Conservation (phyloP, 2,797 vertebrate genomes). For the Alca torda region DNA sequence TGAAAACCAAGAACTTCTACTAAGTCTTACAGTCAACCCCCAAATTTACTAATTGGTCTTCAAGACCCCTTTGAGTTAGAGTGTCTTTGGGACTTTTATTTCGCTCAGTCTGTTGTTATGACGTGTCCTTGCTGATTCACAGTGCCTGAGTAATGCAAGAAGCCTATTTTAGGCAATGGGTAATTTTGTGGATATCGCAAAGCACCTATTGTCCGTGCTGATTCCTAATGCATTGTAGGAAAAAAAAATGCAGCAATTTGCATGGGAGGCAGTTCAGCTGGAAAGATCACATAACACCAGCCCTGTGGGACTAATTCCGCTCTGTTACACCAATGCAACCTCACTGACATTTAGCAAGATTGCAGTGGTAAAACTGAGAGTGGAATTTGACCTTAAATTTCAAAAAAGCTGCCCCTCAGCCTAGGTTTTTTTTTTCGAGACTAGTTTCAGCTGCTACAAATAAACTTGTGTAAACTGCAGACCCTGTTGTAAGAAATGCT, state of each 20-base stretch:
- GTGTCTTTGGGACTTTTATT: background rate
- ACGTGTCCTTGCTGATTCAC: background rate
- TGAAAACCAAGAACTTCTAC: background rate
- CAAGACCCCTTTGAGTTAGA: background rate
- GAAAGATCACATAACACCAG: background rate
- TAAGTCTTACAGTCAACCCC: background rate
- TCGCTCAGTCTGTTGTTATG: background rate
- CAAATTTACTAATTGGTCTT: background rate
- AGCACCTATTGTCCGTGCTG: background rate
- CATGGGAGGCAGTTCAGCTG: slow-evolving; percentile 18
- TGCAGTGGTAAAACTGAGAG: background rate
- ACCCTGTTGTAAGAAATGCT: background rate
- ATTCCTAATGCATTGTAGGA: background rate
- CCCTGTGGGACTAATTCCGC: background rate
- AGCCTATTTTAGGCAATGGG: background rate
- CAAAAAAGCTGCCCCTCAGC: background rate
- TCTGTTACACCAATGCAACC: background rate
- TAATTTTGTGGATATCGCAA: background rate
- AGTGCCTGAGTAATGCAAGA: background rate
- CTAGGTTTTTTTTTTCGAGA: background rate
- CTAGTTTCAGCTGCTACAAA: slow-evolving; percentile 20
- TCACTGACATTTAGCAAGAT: background rate
- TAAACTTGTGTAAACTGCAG: slow-evolving; percentile 15
- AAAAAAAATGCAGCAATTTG: slow-evolving; percentile 16
- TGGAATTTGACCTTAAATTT: slow-evolving; percentile 43